These are phyloP conservation scores for Centropus unirufus DNA, from an alignment of 2,113 vertebrate genomes.

Conservation along the genomic window DNA sequence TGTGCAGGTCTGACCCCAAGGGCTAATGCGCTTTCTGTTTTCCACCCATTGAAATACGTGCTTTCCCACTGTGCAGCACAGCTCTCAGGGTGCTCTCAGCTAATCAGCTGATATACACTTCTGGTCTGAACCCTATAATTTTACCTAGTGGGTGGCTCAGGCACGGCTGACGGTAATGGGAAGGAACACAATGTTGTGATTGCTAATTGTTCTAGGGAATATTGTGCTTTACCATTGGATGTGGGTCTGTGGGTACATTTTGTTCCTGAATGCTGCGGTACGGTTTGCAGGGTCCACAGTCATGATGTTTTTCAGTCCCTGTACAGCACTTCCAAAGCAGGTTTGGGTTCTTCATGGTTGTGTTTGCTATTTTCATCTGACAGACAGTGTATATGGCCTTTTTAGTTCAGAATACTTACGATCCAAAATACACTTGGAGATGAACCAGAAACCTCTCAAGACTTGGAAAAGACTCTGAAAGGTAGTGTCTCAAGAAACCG, in stretches of 20 bases:
- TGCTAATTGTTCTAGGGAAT: conserved; percentile 11
- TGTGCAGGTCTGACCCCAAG: neutral
- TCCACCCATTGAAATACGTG: fast-evolving
- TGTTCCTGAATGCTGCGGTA: neutral
- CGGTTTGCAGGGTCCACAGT: neutral
- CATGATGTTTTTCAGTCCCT: neutral
- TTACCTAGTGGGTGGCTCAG: conserved; percentile 34
- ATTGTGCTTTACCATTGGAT: neutral
- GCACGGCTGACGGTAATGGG: neutral
- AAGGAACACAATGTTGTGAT: neutral
- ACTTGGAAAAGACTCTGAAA: neutral
- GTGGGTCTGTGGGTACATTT: neutral
- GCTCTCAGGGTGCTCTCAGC: neutral
- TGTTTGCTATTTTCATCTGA: neutral
- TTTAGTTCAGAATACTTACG: neutral
- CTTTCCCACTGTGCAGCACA: neutral
- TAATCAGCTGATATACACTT: neutral
- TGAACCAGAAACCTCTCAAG: neutral
- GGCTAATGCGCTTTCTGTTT: neutral
- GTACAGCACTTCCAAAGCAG: neutral
- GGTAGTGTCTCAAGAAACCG: neutral
- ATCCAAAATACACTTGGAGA: neutral
- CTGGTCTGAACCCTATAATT: neutral
- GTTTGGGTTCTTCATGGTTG: neutral
- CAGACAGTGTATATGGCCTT: neutral